Base-by-base conservation (phyloP, 1,140 invertebrate species). In the Mya arenaria region DNA sequence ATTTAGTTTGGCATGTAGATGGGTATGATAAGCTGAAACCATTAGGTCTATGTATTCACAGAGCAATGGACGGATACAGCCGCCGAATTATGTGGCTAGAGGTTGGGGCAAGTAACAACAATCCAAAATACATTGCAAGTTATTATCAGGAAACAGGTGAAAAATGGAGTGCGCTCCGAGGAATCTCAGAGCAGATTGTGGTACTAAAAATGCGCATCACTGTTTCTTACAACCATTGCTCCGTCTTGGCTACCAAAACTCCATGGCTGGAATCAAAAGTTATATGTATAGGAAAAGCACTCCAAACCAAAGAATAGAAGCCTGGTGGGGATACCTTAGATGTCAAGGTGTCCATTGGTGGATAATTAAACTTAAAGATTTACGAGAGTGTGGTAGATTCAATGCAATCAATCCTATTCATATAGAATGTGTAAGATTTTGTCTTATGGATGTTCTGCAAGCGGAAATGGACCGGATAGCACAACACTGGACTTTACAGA, bases 11-110 rank as follows among this genome's bases (percentile, higher is more conserved):
- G 89, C 90, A 91, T 69, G 62, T 88, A 4, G 90, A 91, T 84
- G 82, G 84, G 1, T 89, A 89, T 83, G 90, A 90, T 63, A 91
- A 90, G 77, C 74, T 91, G 19, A 91, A 91, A 75, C 84, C 87
- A 25, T 91, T 81, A 82, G 90, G 90, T n/a, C 84, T 91, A 65
- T 83, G 84, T n/a, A 87, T 91, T 19, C 83, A 87, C 71, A 88
- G 85, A 36, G 86, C 82, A 39, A 87, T 91, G 10, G 90, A 91
- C 77, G 89, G 90, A 10, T 91, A 79, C 82, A 90, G 89, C n/a
- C 72, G 86, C 28, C 73, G 83, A n/a, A 62, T 91, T 1, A 80
- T 91, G 68, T 91, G 89, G 90, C 34, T 91, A 13, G 62, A 88
- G 72, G 86, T 84, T 58, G 84, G 89, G 32, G 88, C 84, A 56